Conservation (phyloP, 2,797 vertebrate species). For the Coregonus ussuriensis region DNA sequence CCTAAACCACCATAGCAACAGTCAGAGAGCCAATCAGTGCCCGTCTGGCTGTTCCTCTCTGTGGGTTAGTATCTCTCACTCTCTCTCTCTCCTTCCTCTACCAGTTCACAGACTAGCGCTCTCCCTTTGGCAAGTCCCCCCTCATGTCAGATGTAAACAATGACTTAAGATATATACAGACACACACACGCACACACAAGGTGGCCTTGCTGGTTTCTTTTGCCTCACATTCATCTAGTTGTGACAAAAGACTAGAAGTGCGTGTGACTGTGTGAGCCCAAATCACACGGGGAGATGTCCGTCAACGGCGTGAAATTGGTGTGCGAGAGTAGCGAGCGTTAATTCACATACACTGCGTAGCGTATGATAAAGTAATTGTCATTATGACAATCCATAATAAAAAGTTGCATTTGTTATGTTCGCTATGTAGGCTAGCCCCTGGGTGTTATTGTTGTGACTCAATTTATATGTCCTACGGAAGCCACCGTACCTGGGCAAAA, state of each 20-base stretch:
- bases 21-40: conserved; percentile 68
- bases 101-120: not conserved
- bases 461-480: no score
- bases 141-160: not conserved
- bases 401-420: no score
- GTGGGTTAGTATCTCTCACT: conserved; percentile 11
- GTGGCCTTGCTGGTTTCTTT: not conserved
- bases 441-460: no score
- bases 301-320: no score
- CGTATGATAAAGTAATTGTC: no score
- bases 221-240: not conserved
- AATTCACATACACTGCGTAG: no score
- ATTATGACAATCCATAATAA: no score
- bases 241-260: not conserved
- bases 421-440: no score
- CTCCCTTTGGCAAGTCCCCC: conserved; percentile 5
- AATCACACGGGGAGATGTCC: no score
- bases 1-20: conserved; percentile 77
- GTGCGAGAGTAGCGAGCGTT: no score
- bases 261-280: no score
- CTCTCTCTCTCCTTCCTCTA: not conserved
- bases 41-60: conserved; percentile 22
- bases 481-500: no score
- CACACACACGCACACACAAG: conserved; percentile 1
- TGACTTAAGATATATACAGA: conserved; percentile 18